A percentile compares a stretch with the other conserved stretches of the same genome.
Evolutionary conservation across 1,140 invertebrate species (phyloP).

Genomic region (Thereuonema tuberculata): DNA sequence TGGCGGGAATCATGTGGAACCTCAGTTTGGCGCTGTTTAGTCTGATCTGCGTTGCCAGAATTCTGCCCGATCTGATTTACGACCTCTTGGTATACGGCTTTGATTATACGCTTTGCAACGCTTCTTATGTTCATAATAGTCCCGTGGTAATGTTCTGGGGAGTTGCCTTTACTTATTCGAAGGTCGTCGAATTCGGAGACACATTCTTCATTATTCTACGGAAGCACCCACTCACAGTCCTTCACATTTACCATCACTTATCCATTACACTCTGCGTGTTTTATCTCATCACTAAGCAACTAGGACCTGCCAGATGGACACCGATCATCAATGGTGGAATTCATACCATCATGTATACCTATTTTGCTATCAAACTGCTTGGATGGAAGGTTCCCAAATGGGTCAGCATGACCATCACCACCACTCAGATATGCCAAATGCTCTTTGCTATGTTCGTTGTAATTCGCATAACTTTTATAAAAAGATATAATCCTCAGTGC

Average conservation of each 20-base stretch:
- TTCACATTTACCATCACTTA: constrained; percentile 44
- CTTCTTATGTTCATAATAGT: constrained; percentile 17
- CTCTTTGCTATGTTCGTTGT: constrained; percentile 27
- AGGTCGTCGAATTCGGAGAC: constrained; percentile 42
- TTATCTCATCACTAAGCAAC: not conserved
- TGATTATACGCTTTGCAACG: not conserved
- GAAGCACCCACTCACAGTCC: constrained; percentile 43
- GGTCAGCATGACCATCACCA: not conserved
- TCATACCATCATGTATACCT: not conserved
- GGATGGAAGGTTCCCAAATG: not conserved
- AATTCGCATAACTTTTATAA: too few species aligned
- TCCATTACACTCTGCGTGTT: not conserved
- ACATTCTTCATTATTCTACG: constrained; percentile 43
- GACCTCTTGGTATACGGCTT: not conserved
- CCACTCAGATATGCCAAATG: constrained; percentile 12
- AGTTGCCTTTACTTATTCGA: constrained; percentile 35
- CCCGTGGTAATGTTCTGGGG: constrained; percentile 39
- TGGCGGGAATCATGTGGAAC: not conserved
- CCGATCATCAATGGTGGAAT: not conserved
- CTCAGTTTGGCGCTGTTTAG: not conserved
- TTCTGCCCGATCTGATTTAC: not conserved
- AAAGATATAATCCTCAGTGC: too few species aligned
- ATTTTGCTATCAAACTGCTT: not conserved
- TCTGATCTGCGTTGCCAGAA: not conserved
- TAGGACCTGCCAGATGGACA: not conserved